A percentile compares a stretch with the other conserved stretches of the same genome.
Conservation (phyloP, 2,888 invertebrate genomes). For the Polyploca ridens region DNA sequence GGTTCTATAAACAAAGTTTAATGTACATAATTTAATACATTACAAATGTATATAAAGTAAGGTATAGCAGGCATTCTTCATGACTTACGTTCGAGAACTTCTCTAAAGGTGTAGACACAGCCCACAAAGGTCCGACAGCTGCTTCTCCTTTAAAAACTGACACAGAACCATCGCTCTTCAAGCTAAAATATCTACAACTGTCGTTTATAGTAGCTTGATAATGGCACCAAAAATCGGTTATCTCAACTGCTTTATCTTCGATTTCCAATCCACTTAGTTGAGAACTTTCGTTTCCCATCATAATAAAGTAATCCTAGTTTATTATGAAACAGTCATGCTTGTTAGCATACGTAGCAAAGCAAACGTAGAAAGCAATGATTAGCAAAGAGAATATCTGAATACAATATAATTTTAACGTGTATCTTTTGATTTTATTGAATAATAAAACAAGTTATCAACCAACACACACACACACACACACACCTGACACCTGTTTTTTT, state of each 20-base stretch:
- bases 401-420: no score
- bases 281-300: conserved; percentile 92
- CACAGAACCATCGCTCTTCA: conserved; percentile 84
- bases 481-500: no score
- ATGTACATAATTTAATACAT: conserved; percentile 6
- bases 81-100: conserved; percentile 89
- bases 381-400: no score
- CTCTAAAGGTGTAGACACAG: conserved; percentile 88
- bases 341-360: no score
- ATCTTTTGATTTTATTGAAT: no score
- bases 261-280: conserved; percentile 89
- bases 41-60: conserved; percentile 10
- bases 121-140: conserved; percentile 87
- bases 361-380: no score
- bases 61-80: not conserved
- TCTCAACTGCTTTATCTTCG: conserved; percentile 90
- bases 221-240: conserved; percentile 91
- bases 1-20: conserved; percentile 86
- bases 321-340: not conserved
- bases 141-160: conserved; percentile 92
- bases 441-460: no score
- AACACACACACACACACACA: no score
- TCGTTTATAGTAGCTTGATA: conserved; percentile 86
- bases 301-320: conserved; percentile 21
- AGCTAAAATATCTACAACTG: conserved; percentile 79